phyloP scores from a whole-genome alignment of 2,888 invertebrate species.

The Pachydiplax longipennis region DNA sequence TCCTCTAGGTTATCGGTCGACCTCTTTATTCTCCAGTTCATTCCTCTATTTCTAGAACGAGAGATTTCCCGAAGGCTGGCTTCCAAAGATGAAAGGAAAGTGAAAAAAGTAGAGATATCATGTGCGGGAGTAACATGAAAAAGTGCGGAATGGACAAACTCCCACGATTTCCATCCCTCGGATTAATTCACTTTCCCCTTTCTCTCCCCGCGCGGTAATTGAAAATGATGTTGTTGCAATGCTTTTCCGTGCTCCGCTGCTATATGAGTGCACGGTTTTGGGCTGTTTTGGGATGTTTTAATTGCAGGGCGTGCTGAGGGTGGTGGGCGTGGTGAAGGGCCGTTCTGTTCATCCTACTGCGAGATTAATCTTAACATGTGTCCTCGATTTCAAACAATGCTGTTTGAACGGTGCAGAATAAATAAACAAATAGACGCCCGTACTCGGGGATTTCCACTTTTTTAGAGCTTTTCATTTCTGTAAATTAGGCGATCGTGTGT shows the following conservation, averaged over 20 bases:
- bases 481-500: not conserved
- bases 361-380: constrained; percentile 35
- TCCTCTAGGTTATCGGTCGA: too few species aligned
- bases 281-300: not conserved
- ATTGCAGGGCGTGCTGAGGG: not conserved
- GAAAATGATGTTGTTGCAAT: constrained; percentile 35
- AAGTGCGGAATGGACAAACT: too few species aligned
- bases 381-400: not conserved
- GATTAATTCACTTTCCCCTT: not conserved
- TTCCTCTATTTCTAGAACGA: too few species aligned
- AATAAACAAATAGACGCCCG: too few species aligned
- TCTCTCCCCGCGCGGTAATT: not conserved
- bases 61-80: too few species aligned
- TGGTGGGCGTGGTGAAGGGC: not conserved
- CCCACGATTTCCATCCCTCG: too few species aligned
- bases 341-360: not conserved
- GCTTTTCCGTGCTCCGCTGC: not conserved
- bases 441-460: not conserved
- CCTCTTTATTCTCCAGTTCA: too few species aligned
- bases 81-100: too few species aligned
- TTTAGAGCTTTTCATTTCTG: not conserved
- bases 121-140: too few species aligned
- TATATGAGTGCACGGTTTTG: not conserved
- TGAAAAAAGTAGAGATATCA: too few species aligned
- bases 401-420: not conserved